Evolutionary conservation across 2,113 vertebrate genomes (phyloP).

Genomic region (Cephalopterus ornatus): DNA sequence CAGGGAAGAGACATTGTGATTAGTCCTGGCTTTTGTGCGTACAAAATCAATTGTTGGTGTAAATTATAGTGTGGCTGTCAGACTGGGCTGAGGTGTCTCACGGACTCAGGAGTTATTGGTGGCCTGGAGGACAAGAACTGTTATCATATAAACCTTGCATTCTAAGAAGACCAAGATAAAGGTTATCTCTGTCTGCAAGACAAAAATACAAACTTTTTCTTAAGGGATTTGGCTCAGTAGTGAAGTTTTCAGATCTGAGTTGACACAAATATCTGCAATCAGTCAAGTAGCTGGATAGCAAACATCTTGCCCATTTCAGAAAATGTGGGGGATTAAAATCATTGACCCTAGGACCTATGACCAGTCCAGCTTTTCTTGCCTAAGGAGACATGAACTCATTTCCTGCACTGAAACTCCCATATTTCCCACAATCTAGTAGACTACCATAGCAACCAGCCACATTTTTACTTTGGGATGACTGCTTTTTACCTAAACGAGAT

Average conservation of each 20-base stretch:
- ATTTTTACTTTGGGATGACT: not conserved
- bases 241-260: not conserved
- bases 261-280: not conserved
- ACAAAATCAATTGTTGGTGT: not conserved
- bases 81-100: not conserved
- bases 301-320: not conserved
- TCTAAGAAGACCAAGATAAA: not conserved
- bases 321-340: not conserved
- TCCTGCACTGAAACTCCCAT: not conserved
- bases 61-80: not conserved
- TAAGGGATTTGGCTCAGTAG: not conserved
- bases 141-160: not conserved
- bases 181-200: not conserved
- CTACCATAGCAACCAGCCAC: not conserved
- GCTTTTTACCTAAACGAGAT: not conserved
- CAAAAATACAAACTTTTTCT: not conserved
- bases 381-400: not conserved
- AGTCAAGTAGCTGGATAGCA: not conserved
- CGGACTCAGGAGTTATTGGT: not conserved
- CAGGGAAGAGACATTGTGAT: not conserved
- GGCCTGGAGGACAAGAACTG: not conserved
- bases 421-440: not conserved
- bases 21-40: fast-evolving
- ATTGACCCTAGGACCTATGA: not conserved
- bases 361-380: not conserved